Evolutionary conservation across 2,797 vertebrate genomes (phyloP).

Genomic region (Anas capensis): DNA sequence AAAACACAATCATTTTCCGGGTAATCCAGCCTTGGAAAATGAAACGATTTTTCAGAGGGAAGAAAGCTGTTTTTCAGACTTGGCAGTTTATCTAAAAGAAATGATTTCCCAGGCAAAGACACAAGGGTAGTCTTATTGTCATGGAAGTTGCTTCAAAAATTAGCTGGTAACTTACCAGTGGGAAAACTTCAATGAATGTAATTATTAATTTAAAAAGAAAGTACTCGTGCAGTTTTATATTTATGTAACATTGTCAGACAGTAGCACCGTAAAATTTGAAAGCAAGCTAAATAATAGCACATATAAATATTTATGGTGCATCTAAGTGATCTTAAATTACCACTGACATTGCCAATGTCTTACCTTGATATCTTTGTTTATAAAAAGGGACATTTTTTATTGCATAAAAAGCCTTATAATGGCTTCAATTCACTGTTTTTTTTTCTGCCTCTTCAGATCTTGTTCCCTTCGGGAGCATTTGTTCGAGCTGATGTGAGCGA

Average conservation of each 20-base stretch:
- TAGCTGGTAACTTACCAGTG: not conserved
- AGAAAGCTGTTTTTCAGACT: constrained; percentile 36
- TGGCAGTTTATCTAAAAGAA: constrained; percentile 52
- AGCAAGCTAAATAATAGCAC: constrained; percentile 9
- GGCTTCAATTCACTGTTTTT: not conserved
- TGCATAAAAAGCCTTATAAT: not conserved
- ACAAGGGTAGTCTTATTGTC: not conserved
- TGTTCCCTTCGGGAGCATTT: constrained; percentile 86
- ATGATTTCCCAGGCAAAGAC: constrained; percentile 22
- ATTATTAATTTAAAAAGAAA: constrained; percentile 39
- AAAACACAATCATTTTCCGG: constrained; percentile 60
- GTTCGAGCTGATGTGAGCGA: constrained; percentile 80
- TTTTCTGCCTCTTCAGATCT: constrained; percentile 73
- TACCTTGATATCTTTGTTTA: not conserved
- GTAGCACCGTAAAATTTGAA: not conserved
- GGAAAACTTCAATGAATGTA: constrained; percentile 12
- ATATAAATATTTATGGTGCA: constrained; percentile 27
- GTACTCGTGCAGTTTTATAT: not conserved
- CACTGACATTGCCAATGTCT: fast-evolving
- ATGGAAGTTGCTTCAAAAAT: not conserved
- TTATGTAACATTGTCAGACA: not conserved
- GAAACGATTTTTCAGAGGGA: constrained; percentile 37
- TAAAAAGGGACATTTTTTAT: not conserved
- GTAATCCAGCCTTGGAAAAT: constrained; percentile 46
- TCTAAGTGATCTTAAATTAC: constrained; percentile 16